Percentiles rank a stretch among this genome's conserved stretches.
Evolutionary conservation across 2,888 invertebrate genomes (phyloP).

Genomic region (Petrolisthes cinctipes): DNA sequence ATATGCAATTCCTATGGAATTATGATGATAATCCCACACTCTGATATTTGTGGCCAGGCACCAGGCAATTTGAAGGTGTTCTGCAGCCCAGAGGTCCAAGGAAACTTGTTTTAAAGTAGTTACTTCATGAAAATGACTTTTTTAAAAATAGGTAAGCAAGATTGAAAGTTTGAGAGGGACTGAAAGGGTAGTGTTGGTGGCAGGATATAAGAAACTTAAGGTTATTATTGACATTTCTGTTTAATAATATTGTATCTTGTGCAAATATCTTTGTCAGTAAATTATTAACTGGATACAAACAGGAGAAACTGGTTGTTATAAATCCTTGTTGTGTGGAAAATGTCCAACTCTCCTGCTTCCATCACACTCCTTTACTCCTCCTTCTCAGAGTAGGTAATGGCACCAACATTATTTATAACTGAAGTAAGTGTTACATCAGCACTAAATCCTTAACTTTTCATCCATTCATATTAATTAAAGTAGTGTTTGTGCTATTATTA

Average conservation of each 20-base stretch:
- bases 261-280: no score
- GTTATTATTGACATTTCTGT: no score
- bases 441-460: no score
- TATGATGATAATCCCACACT: slow-evolving; percentile 24
- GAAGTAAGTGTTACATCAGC: no score
- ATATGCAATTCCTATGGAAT: slow-evolving; percentile 56
- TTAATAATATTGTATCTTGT: no score
- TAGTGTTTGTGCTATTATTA: no score
- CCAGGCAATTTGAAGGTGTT: background rate
- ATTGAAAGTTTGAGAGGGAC: background rate
- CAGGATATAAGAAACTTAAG: no score
- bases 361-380: background rate
- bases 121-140: background rate
- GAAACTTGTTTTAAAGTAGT: slow-evolving; percentile 18
- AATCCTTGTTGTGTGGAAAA: background rate
- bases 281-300: no score
- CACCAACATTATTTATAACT: background rate
- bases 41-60: slow-evolving; percentile 1
- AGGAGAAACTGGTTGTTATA: no score
- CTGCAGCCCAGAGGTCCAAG: background rate
- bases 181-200: no score
- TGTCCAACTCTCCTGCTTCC: background rate
- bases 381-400: background rate
- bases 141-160: slow-evolving; percentile 3
- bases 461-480: no score